Percentiles rank a stretch among this genome's conserved stretches.
These are phyloP conservation scores for Arrhopalites spinosus DNA, from an alignment of 2,888 invertebrate genomes.

Conservation along the genomic window DNA sequence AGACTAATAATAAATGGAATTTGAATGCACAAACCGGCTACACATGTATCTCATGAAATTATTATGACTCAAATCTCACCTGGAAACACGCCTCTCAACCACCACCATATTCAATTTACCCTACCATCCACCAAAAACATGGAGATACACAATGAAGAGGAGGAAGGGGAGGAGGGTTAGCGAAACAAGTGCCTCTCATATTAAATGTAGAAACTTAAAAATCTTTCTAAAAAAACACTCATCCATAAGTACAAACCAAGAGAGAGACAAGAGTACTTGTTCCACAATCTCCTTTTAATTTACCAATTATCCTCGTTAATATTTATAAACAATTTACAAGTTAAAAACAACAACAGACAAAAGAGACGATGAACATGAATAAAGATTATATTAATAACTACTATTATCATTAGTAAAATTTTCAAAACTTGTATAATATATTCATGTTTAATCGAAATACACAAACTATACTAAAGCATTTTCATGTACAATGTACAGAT, in stretches of 20 bases:
- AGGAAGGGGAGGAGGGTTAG: not conserved
- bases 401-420: not conserved
- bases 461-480: no score
- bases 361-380: not conserved
- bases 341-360: not conserved
- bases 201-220: not conserved
- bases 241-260: no score
- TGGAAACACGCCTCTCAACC: not conserved
- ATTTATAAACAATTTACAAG: not conserved
- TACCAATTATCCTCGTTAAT: not conserved
- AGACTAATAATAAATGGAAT: no score
- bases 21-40: no score
- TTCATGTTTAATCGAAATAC: no score
- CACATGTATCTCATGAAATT: not conserved
- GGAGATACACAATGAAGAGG: not conserved
- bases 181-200: not conserved
- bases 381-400: not conserved
- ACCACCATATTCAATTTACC: not conserved
- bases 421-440: no score
- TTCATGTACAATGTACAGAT: no score
- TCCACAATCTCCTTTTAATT: no score
- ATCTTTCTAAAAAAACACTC: no score
- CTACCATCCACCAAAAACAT: not conserved
- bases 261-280: not conserved
- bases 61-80: not conserved